phyloP scores from a whole-genome alignment of 2,888 invertebrate species.

The Villa cingulata region DNA sequence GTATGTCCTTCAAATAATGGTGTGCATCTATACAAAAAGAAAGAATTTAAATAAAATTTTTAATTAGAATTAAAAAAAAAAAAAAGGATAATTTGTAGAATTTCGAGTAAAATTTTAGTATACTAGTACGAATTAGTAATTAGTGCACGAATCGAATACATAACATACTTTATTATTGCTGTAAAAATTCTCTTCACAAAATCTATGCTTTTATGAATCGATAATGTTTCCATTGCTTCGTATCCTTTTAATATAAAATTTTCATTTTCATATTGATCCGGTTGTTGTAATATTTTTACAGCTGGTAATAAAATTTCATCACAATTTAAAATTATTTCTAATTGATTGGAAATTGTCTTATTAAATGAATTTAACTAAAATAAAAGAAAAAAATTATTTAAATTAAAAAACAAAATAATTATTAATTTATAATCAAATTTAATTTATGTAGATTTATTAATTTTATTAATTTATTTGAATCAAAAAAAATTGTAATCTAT shows the following conservation, averaged over 20 bases:
- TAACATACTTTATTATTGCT: constrained; percentile 16
- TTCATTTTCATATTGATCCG: constrained; percentile 8
- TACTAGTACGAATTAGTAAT: too few species aligned
- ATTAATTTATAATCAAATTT: too few species aligned
- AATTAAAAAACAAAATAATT: neutral
- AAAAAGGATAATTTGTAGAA: too few species aligned
- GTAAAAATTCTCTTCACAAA: constrained; percentile 21
- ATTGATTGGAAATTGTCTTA: neutral
- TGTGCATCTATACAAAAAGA: constrained; percentile 14
- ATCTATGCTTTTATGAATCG: constrained; percentile 22
- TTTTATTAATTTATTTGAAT: too few species aligned
- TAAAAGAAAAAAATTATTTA: neutral
- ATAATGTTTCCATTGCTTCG: constrained; percentile 18
- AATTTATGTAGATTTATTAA: too few species aligned
- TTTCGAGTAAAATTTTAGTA: too few species aligned
- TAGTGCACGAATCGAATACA: too few species aligned
- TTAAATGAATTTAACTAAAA: neutral
- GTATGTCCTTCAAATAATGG: constrained; percentile 16
- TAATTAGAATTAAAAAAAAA: too few species aligned
- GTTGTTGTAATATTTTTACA: constrained; percentile 15
- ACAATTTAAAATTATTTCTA: constrained; percentile 16
- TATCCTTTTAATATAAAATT: constrained; percentile 15
- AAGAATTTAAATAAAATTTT: neutral
- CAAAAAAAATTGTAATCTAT: neutral
- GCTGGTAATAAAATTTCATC: constrained; percentile 13